These are phyloP conservation scores for Ariopsis seemanni DNA, from an alignment of 2,113 vertebrate genomes.

Conservation along the genomic window DNA sequence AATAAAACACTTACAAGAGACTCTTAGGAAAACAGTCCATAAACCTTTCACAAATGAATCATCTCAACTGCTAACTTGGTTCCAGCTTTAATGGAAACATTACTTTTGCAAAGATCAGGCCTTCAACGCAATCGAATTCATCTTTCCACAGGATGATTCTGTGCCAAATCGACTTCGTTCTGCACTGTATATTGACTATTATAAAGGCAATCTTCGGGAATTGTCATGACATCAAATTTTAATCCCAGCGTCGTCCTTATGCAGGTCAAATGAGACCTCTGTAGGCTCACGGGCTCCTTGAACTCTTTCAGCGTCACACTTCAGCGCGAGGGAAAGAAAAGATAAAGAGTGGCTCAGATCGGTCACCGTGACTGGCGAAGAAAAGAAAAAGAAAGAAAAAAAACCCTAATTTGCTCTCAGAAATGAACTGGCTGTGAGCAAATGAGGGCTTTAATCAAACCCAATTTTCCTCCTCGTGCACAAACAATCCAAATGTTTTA, in stretches of 20 bases:
- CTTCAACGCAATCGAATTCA: background rate
- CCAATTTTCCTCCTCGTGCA: constrained; percentile 63
- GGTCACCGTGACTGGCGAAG: no score
- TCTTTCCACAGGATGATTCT: background rate
- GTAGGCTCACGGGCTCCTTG: background rate
- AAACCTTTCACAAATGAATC: background rate
- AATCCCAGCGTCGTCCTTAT: background rate
- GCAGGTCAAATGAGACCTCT: background rate
- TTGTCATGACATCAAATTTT: background rate
- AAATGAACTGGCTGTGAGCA: constrained; percentile 19
- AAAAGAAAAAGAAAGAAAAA: background rate
- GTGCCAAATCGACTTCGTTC: background rate
- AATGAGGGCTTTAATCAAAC: constrained; percentile 56
- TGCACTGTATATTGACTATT: background rate
- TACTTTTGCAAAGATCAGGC: background rate
- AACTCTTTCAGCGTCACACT: background rate
- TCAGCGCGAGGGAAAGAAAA: background rate
- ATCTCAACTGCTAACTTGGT: background rate
- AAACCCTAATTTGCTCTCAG: constrained; percentile 1
- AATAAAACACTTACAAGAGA: background rate
- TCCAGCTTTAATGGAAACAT: background rate
- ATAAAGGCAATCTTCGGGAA: background rate
- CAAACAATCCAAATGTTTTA: constrained; percentile 64
- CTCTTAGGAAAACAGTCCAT: background rate
- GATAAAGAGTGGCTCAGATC: background rate